Conservation (phyloP, 1,140 invertebrate species). For the Tyrophagus putrescentiae region DNA sequence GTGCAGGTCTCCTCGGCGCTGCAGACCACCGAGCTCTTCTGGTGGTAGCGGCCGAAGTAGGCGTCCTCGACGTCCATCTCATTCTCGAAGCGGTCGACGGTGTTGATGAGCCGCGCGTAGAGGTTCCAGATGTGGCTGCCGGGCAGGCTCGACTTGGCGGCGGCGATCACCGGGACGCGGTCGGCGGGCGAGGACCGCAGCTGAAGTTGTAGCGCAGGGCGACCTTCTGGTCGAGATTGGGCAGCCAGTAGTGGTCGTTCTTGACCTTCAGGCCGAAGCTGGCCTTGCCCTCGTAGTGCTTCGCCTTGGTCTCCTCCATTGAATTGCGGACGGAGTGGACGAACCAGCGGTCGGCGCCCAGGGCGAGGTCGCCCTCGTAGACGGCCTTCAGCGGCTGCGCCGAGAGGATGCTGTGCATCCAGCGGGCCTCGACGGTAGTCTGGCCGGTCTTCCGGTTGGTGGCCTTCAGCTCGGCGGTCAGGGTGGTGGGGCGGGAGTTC, state of each 20-base stretch:
- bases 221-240: slow-evolving; percentile 1
- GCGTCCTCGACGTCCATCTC: not conserved
- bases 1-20: not conserved
- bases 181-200: not conserved
- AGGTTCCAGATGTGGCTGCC: not conserved
- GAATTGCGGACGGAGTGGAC: not conserved
- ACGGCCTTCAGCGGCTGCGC: not conserved
- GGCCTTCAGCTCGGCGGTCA: not conserved
- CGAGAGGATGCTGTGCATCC: not conserved
- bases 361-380: no score
- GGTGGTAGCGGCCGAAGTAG: not conserved
- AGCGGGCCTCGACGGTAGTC: not conserved
- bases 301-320: not conserved
- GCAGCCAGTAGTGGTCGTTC: not conserved
- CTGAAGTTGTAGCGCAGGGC: not conserved
- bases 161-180: not conserved
- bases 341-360: no score
- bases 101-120: not conserved
- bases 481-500: not conserved
- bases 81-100: not conserved
- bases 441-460: not conserved
- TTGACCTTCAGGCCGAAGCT: not conserved
- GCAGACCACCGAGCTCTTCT: not conserved
- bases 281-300: not conserved
- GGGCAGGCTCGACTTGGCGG: no score